Conservation (phyloP, 2,888 invertebrate species). For the Eudasyphora cyanicolor region DNA sequence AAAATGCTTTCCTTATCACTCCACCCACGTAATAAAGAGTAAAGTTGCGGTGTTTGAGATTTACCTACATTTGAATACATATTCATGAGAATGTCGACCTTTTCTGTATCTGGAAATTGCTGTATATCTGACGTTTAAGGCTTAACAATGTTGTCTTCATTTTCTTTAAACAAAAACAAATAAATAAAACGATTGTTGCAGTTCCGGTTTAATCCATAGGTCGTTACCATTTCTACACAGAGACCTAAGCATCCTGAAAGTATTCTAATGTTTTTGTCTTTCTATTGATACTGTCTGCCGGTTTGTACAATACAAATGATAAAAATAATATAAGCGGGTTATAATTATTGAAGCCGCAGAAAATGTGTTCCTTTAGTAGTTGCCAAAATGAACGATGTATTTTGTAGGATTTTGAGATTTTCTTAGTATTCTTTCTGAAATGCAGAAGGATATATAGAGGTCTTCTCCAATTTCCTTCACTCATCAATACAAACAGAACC, state of each 20-base stretch:
- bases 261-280: not conserved
- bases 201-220: constrained; percentile 9
- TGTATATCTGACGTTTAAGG: constrained; percentile 14
- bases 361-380: too few species aligned
- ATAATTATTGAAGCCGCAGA: too few species aligned
- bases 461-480: too few species aligned
- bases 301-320: too few species aligned
- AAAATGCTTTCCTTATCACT: too few species aligned
- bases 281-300: constrained; percentile 42
- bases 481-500: too few species aligned
- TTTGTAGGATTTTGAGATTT: too few species aligned
- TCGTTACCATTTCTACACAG: not conserved
- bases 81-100: not conserved
- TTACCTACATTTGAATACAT: not conserved
- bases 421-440: too few species aligned
- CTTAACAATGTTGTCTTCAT: constrained; percentile 26
- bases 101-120: not conserved
- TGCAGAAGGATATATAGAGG: too few species aligned
- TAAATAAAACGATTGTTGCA: not conserved
- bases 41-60: not conserved
- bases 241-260: constrained; percentile 12
- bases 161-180: not conserved
- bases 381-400: too few species aligned
- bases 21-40: not conserved
- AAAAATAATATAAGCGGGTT: too few species aligned